Percentiles rank a stretch among this genome's conserved stretches.
Conservation (phyloP, 1,140 invertebrate species). For the Brachionus rotundiformis region DNA sequence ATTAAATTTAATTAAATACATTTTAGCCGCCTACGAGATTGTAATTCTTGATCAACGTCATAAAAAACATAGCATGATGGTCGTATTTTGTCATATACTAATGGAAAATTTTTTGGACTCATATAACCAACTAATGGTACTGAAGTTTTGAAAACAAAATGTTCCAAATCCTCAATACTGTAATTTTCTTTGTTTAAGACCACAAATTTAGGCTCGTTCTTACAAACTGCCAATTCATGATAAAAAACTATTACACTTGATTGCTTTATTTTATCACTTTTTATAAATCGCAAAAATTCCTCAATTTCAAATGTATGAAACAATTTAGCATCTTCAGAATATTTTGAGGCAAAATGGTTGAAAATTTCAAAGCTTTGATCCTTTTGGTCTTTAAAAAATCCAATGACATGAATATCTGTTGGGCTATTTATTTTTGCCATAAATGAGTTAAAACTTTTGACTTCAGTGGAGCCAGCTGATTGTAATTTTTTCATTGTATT, state of each 20-base stretch:
- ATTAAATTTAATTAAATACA: background rate
- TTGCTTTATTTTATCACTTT: slow-evolving; percentile 28
- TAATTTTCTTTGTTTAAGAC: background rate
- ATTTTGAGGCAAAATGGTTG: slow-evolving; percentile 42
- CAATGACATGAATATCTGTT: slow-evolving; percentile 8
- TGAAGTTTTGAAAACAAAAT: slow-evolving; percentile 27
- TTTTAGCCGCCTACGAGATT: slow-evolving; percentile 22
- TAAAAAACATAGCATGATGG: slow-evolving; percentile 47
- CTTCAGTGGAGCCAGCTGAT: slow-evolving; percentile 11
- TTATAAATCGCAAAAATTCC: slow-evolving; percentile 7
- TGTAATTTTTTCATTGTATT: slow-evolving; percentile 37
- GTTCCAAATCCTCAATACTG: slow-evolving; percentile 35
- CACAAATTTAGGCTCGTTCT: background rate
- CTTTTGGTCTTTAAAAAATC: background rate
- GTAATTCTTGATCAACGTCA: slow-evolving; percentile 22
- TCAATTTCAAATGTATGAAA: background rate
- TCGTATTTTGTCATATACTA: slow-evolving; percentile 12
- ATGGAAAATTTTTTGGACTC: background rate
- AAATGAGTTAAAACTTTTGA: slow-evolving; percentile 17
- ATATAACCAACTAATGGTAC: slow-evolving; percentile 28
- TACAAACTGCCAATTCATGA: slow-evolving; percentile 24
- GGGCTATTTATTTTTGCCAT: background rate
- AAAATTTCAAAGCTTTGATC: slow-evolving; percentile 1
- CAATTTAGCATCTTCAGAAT: slow-evolving; percentile 28
- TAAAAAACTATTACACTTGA: slow-evolving; percentile 20